phyloP scores from a whole-genome alignment of 2,888 invertebrate genomes.

The Hirtodrosophila duncani region DNA sequence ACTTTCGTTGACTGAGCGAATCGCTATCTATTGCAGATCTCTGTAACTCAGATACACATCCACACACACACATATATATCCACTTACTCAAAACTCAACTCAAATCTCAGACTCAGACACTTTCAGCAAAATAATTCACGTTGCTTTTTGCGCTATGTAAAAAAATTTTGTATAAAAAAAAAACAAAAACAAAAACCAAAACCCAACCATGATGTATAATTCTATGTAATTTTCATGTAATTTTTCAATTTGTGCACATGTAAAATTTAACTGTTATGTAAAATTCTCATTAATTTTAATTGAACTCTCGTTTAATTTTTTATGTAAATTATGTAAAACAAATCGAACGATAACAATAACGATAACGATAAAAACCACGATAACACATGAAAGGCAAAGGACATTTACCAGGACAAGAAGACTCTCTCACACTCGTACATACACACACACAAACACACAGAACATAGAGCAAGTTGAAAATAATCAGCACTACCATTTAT shows the following conservation, averaged over 20 bases:
- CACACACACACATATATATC: constrained; percentile 8
- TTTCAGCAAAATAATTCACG: constrained; percentile 55
- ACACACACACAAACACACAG: constrained; percentile 15
- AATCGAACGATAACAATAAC: constrained; percentile 20
- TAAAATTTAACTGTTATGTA: constrained; percentile 58
- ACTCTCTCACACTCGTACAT: constrained; percentile 1
- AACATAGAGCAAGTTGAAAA: no score
- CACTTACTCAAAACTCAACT: constrained; percentile 19
- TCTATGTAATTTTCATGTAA: constrained; percentile 46
- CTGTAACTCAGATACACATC: constrained; percentile 10
- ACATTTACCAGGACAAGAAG: constrained; percentile 11
- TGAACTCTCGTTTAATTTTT: constrained; percentile 32
- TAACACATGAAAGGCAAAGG: no score
- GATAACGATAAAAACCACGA: constrained; percentile 12
- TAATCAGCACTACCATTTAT: constrained; percentile 23
- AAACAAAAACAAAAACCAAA: constrained; percentile 31
- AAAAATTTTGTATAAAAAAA: constrained; percentile 60
- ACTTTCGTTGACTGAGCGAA: no score
- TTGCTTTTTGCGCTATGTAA: constrained; percentile 71
- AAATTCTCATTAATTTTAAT: constrained; percentile 64
- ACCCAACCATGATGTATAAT: constrained; percentile 35
- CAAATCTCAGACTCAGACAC: constrained; percentile 43
- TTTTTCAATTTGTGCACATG: constrained; percentile 56
- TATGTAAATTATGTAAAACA: constrained; percentile 53
- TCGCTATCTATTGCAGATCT: no score